Evolutionary conservation across 1,140 invertebrate genomes (phyloP).

Genomic region (Zophobas atratus): DNA sequence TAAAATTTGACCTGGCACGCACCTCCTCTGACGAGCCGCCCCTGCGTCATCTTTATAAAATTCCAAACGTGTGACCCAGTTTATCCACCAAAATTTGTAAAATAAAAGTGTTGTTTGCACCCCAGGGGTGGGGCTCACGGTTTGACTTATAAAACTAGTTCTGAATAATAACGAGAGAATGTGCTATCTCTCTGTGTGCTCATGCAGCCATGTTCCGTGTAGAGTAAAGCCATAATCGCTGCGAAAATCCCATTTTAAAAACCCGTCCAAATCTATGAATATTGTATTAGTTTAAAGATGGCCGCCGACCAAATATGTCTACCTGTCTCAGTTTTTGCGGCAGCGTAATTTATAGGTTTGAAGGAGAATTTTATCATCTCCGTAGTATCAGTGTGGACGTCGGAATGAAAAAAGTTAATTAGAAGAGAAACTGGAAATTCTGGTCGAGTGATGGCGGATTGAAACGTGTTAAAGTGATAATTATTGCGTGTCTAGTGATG

Average conservation of each 20-base stretch:
- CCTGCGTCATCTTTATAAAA: too few species aligned
- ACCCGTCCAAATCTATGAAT: slow-evolving; percentile 26
- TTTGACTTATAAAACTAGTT: slow-evolving; percentile 32
- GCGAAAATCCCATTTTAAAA: slow-evolving; percentile 20
- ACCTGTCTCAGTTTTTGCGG: not conserved
- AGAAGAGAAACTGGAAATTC: slow-evolving; percentile 19
- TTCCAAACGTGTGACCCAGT: slow-evolving; percentile 15
- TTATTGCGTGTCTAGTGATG: slow-evolving; percentile 14
- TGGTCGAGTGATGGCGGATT: not conserved
- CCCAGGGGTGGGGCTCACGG: not conserved
- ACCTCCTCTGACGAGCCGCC: not conserved
- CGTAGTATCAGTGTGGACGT: not conserved
- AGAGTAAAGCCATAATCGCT: not conserved
- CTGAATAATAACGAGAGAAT: slow-evolving; percentile 25
- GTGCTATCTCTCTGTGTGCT: not conserved
- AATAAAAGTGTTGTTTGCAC: slow-evolving; percentile 1
- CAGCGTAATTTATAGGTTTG: slow-evolving; percentile 13
- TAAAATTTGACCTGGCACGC: not conserved
- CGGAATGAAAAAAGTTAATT: not conserved
- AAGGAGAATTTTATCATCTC: not conserved
- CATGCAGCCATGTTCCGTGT: not conserved
- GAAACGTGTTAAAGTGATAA: slow-evolving; percentile 18
- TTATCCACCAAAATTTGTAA: not conserved
- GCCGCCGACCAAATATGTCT: not conserved
- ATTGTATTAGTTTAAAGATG: slow-evolving; percentile 20